phyloP scores from a whole-genome alignment of 1,140 invertebrate species.

The Drosophila sp. region DNA sequence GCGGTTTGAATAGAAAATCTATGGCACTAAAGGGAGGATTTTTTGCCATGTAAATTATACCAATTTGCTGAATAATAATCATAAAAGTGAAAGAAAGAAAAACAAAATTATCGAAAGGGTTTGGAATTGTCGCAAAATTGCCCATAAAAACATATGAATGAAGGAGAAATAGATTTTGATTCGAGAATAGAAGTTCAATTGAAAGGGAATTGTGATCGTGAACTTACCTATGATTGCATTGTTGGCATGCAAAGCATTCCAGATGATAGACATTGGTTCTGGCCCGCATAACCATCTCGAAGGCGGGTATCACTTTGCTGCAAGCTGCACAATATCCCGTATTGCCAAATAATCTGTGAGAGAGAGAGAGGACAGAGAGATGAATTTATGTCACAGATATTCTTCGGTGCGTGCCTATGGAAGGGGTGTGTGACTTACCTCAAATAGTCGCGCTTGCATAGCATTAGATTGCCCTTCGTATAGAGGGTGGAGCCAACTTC shows the following conservation, averaged over 20 bases:
- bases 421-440: conserved; percentile 85
- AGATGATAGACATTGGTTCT: conserved; percentile 98
- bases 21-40: conserved; percentile 66
- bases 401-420: conserved; percentile 39
- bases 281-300: conserved; percentile 99
- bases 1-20: conserved; percentile 77
- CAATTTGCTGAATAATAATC: conserved; percentile 66
- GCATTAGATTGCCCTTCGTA: conserved; percentile 97
- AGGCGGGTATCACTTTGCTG: conserved; percentile 98
- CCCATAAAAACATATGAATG: conserved; percentile 61
- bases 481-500: conserved; percentile 99
- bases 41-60: conserved; percentile 63
- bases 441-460: conserved; percentile 99
- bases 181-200: not conserved
- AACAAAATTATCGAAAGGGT: conserved; percentile 70
- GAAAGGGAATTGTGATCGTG: not conserved
- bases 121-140: conserved; percentile 48
- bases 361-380: conserved; percentile 9
- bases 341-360: conserved; percentile 90
- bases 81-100: conserved; percentile 32
- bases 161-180: conserved; percentile 34
- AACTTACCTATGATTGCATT: conserved; percentile 97
- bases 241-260: conserved; percentile 99
- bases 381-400: too few species aligned
- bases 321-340: conserved; percentile 97